Evolutionary conservation across 2,888 invertebrate species (phyloP).

Genomic region (Caenorhabditis doughertyi): DNA sequence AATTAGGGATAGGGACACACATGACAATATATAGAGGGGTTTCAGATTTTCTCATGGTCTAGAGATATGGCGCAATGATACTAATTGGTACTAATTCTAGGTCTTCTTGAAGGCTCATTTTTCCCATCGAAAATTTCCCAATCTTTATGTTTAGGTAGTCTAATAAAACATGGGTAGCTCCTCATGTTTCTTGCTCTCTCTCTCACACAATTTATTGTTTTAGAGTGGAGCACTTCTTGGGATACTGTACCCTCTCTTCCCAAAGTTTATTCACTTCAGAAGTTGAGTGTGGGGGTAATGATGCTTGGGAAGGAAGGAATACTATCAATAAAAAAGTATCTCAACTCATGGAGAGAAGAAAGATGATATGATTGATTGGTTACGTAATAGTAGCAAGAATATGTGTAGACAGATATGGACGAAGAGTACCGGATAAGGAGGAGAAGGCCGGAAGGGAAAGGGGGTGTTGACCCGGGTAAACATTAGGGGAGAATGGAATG

Average conservation of each 20-base stretch:
- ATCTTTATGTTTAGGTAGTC: background rate
- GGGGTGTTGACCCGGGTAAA: background rate
- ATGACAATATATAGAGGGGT: background rate
- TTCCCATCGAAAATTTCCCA: background rate
- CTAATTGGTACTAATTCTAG: conserved; percentile 51
- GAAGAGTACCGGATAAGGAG: background rate
- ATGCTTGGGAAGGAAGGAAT: conserved; percentile 12
- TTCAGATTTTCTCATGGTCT: conserved; percentile 52
- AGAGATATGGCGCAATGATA: conserved; percentile 44
- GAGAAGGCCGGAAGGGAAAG: too few species aligned
- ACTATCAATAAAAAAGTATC: too few species aligned
- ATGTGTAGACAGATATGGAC: background rate
- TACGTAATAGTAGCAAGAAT: conserved; percentile 30
- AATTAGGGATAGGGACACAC: background rate
- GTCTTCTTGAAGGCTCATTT: background rate
- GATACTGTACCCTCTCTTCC: conserved; percentile 23
- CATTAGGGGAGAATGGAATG: background rate
- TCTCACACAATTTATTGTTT: too few species aligned
- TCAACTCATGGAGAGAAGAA: background rate
- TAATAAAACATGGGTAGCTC: background rate
- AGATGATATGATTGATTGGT: conserved; percentile 34
- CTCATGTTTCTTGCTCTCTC: background rate
- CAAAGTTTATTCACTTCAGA: conserved; percentile 18
- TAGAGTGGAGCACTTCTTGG: background rate
- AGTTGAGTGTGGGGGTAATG: conserved; percentile 39